Percentiles rank a stretch among this genome's conserved stretches.
These are phyloP conservation scores for Drosophila cognata DNA, from an alignment of 2,888 invertebrate genomes.

Conservation along the genomic window DNA sequence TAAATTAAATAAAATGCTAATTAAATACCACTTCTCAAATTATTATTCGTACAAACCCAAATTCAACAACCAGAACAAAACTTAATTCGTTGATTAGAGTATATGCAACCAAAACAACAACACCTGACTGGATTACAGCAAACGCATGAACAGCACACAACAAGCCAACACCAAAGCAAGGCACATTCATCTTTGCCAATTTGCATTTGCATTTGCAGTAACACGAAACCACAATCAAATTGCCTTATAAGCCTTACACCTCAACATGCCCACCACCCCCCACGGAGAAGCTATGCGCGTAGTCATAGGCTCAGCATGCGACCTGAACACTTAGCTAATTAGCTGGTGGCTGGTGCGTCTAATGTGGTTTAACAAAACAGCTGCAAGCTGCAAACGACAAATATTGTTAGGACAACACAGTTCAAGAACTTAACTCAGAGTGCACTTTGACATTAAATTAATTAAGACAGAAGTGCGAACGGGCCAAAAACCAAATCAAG, in stretches of 20 bases:
- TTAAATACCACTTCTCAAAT: conserved; percentile 8
- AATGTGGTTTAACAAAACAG: conserved; percentile 64
- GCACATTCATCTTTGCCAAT: conserved; percentile 67
- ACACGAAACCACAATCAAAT: conserved; percentile 32
- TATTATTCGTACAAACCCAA: not conserved
- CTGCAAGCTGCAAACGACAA: conserved; percentile 26
- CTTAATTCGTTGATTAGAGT: conserved; percentile 33
- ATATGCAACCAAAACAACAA: conserved; percentile 15
- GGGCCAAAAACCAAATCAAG: conserved; percentile 33
- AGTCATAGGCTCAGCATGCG: conserved; percentile 21
- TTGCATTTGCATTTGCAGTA: conserved; percentile 60
- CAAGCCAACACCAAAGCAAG: conserved; percentile 41
- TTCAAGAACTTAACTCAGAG: conserved; percentile 20
- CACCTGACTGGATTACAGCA: conserved; percentile 1
- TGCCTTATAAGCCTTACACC: conserved; percentile 51
- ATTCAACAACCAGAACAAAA: conserved; percentile 1
- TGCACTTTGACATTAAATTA: conserved; percentile 76
- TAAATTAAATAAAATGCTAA: not conserved
- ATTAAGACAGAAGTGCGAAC: conserved; percentile 62
- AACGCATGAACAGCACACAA: conserved; percentile 1
- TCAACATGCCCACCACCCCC: not conserved
- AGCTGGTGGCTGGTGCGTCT: conserved; percentile 61
- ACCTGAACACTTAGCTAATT: conserved; percentile 67
- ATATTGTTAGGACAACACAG: conserved; percentile 43
- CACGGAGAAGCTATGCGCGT: conserved; percentile 3